Conservation (phyloP, 2,113 vertebrate species). For the Silurus asotus region DNA sequence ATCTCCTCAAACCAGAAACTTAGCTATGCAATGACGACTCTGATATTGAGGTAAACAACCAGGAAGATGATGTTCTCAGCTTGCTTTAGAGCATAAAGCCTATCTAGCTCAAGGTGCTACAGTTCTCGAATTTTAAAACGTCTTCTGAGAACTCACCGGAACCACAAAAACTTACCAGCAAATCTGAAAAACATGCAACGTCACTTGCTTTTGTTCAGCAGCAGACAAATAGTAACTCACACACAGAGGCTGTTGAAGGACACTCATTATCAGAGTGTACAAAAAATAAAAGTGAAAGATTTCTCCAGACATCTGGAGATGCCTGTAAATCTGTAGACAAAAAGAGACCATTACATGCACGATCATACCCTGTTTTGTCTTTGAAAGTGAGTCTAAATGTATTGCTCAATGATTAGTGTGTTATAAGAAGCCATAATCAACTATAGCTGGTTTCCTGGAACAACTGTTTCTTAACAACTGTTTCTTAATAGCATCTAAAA, state of each 20-base stretch:
- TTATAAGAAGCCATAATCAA: background rate
- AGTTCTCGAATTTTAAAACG: background rate
- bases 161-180: background rate
- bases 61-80: background rate
- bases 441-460: background rate
- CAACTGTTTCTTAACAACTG: background rate
- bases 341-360: background rate
- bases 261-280: background rate
- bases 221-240: background rate
- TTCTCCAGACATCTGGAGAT: background rate
- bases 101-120: background rate
- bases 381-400: background rate
- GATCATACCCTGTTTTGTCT: background rate
- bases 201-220: background rate
- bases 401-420: background rate
- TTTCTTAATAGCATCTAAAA: background rate
- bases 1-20: constrained; percentile 30
- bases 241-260: background rate
- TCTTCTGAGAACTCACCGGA: background rate
- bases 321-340: background rate
- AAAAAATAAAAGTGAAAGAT: background rate
- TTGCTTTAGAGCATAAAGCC: background rate
- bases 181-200: background rate
- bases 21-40: background rate
- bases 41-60: constrained; percentile 6